A percentile compares a stretch with the other conserved stretches of the same genome.
Evolutionary conservation across 92 coral and sea anemone genomes (phyloP).

Genomic region (Bergia sp.): DNA sequence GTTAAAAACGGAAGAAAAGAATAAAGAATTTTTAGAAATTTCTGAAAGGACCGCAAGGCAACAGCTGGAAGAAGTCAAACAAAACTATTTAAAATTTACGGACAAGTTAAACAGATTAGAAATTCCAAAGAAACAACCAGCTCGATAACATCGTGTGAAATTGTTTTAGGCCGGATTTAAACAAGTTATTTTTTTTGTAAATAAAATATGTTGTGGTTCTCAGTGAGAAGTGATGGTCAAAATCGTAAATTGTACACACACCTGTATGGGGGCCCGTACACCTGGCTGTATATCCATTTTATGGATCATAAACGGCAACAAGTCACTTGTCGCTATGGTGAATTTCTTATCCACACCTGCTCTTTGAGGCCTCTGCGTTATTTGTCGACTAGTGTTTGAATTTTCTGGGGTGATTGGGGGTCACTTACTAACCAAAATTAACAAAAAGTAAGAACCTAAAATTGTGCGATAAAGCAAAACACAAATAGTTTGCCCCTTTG

Average conservation of each 20-base stretch:
- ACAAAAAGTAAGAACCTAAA: too few relatives aligned
- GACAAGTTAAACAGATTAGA: slow-evolving; percentile 49
- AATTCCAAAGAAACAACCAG: slow-evolving; percentile 59
- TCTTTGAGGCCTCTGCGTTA: too few relatives aligned
- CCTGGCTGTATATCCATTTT: too few relatives aligned
- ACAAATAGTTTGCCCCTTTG: too few relatives aligned
- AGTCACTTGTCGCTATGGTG: too few relatives aligned
- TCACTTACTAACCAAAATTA: too few relatives aligned
- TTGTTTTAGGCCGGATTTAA: neutral
- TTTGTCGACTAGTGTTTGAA: too few relatives aligned
- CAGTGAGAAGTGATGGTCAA: neutral
- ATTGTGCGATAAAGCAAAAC: too few relatives aligned
- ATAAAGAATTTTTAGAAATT: slow-evolving; percentile 39
- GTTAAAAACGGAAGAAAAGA: slow-evolving; percentile 29
- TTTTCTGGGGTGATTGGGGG: too few relatives aligned
- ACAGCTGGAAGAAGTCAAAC: slow-evolving; percentile 52
- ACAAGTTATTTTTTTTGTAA: neutral
- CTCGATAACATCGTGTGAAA: slow-evolving; percentile 22
- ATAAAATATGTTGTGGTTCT: neutral
- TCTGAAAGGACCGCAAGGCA: slow-evolving; percentile 41
- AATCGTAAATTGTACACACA: neutral
- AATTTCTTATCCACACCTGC: too few relatives aligned
- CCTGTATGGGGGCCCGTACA: too few relatives aligned
- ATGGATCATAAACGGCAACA: too few relatives aligned
- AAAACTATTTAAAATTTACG: slow-evolving; percentile 51